Base-by-base conservation (phyloP, 2,113 vertebrate species). In the Nettapus auritus region DNA sequence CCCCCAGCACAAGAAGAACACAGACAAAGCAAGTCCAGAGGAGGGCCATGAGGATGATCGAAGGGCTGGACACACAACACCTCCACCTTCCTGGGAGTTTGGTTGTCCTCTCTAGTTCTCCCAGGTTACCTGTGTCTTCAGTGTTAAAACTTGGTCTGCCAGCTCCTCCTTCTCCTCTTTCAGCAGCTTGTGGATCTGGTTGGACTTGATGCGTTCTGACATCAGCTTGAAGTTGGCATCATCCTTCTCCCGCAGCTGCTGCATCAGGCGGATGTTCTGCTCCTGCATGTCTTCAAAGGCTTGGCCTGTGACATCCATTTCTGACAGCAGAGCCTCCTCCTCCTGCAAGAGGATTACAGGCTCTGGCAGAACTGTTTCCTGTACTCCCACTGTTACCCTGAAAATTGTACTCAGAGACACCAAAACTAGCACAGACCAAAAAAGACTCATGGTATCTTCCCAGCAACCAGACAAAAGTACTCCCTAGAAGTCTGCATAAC, bases 251-350 rank as follows among this genome's bases (percentile, higher is more conserved):
- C 99, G 90, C 85, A 99, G 98, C 97, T 99, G 99, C 97, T 99
- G 99, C 99, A 99, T 99, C 85, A 99, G 96, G 16, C 99, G 98
- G 38, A 99, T 99, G 93, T 99, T 99, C 97, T 99, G 99, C 76
- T 99, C 99, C 95, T 99, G 99, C 99, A 99, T 99, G 96, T 99
- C 99, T 95, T 99, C 99, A 74, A 99, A 99, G 23, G 99, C 99
- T 97, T 99, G 99, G 28, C 99, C 99, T 8, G 99, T 99, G 94
- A 99, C 99, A 31, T 99, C 99, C 99, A 99, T 99, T 98, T 99
- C 99, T 1, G 99, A 99, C 44, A 99, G 98, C 71, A 99, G 95
- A 2, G 99, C 99, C 55, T 99, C 99, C 93, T 99, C 99, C 91
- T 99, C 99, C 99, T 99, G 96, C 26, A 70, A 67, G 62, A 68